Conservation (phyloP, 2,888 invertebrate species). For the Abrostola tripartita region DNA sequence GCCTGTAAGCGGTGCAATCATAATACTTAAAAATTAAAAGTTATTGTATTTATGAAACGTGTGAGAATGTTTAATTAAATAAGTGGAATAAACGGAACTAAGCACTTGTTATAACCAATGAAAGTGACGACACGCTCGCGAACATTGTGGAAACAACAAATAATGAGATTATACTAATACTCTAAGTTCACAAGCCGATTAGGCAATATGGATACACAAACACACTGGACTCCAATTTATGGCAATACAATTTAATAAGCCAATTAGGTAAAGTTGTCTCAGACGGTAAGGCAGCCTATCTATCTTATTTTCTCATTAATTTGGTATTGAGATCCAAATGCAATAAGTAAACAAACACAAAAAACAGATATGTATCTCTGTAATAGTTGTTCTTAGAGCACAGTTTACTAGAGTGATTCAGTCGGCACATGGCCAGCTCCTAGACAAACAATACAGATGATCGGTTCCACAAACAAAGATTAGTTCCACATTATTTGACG, state of each 20-base stretch:
- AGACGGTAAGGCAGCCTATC: background rate
- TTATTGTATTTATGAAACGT: constrained; percentile 84
- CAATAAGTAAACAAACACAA: no score
- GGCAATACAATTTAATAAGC: constrained; percentile 23
- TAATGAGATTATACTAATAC: constrained; percentile 67
- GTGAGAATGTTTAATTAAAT: constrained; percentile 88
- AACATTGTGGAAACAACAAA: constrained; percentile 60
- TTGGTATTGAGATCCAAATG: no score
- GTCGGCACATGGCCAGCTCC: background rate
- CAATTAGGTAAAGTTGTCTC: constrained; percentile 7
- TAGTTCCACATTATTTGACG: constrained; percentile 78
- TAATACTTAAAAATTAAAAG: constrained; percentile 86
- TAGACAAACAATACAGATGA: constrained; percentile 6
- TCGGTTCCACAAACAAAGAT: constrained; percentile 75
- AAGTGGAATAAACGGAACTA: constrained; percentile 82
- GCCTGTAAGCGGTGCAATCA: constrained; percentile 83
- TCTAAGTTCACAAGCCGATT: constrained; percentile 70
- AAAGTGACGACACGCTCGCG: constrained; percentile 75
- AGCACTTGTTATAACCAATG: constrained; percentile 69
- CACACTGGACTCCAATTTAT: constrained; percentile 17
- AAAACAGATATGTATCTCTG: no score
- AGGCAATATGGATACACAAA: constrained; percentile 43
- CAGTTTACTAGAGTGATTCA: no score
- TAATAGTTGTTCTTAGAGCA: no score
- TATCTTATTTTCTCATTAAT: background rate